Evolutionary conservation across 2,888 invertebrate genomes (phyloP), one percentile per base, ranked within the genome.

Genomic region (Rhimphoctona megacephalus): DNA sequence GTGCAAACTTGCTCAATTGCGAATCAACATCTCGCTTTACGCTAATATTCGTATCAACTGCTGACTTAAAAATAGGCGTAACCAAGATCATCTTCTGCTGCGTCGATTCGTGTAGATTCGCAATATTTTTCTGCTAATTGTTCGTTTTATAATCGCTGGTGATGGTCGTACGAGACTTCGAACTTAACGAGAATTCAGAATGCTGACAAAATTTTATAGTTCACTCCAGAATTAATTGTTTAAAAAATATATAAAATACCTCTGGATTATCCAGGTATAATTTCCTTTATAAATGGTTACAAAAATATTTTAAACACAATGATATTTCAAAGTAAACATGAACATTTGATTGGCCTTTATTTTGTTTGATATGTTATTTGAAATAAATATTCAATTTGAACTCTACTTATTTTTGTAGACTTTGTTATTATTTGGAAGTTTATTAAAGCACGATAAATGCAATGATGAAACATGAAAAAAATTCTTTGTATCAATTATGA

Each of bases 1-100:
- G 87, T 82, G 87, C 87, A 57, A 70, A 85, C 85, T 85, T 30
- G 43, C 61, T 76, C 64, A 30, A 43, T 91, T 90, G 89, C 85
- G 79, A 90, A 72, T 64, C 30, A 61, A 78, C 22, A 33, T 54
- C 81, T 73, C 30, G 52, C 22, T 67, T 36, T 36, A 36, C 39
- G 17, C 46, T 64, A 49, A 64, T 43, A 30, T 46, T 43, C 19
- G 30, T 17, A 30, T 30, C 14, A 6, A 30, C 30, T n/a, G 6
- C 25, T 70, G 1, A 46, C 30, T 19, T 6, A 0, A 25, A 52
- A 54, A 54, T 25, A 49, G n/a, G 22, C n/a, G 22, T 36, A 22
- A 54, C 49, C 0, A 33, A 54, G 19, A 49, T 49, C 25, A 70
- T 67, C 9, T 67, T 67, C 22, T 11, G 19, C n/a, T 36, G 30